Evolutionary conservation across 2,888 invertebrate species (phyloP).

Genomic region (Petrophora chlorosata): DNA sequence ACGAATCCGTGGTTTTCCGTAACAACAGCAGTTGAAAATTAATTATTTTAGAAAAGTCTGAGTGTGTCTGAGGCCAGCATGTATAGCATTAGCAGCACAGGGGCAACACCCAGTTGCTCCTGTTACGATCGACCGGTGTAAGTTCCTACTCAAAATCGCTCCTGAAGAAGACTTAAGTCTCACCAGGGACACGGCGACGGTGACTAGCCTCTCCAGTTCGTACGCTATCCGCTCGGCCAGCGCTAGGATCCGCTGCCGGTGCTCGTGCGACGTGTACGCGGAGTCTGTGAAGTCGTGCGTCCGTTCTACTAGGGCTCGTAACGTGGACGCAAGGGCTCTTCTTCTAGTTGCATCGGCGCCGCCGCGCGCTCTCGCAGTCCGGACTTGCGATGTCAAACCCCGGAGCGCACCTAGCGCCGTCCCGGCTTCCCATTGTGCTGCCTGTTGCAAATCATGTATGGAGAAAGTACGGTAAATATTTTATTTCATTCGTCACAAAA

Average conservation of each 20-base stretch:
- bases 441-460: constrained; percentile 47
- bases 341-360: constrained; percentile 88
- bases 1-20: too few species aligned
- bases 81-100: too few species aligned
- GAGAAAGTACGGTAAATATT: too few species aligned
- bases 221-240: constrained; percentile 94
- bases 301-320: constrained; percentile 96
- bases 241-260: constrained; percentile 96
- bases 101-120: too few species aligned
- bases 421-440: constrained; percentile 82
- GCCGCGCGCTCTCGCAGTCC: constrained; percentile 88
- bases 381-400: constrained; percentile 93
- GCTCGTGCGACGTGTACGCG: constrained; percentile 98
- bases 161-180: too few species aligned
- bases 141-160: too few species aligned
- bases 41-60: too few species aligned
- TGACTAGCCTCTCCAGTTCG: constrained; percentile 95
- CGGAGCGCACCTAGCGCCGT: constrained; percentile 93
- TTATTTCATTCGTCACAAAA: too few species aligned
- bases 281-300: constrained; percentile 99
- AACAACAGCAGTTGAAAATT: too few species aligned
- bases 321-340: constrained; percentile 92
- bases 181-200: constrained; percentile 93
- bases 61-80: too few species aligned
- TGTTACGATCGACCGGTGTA: too few species aligned